Percentiles rank a stretch among this genome's conserved stretches.
phyloP scores from a whole-genome alignment of 2,113 vertebrate genomes.

The Rhinopomastus cyanomelas region DNA sequence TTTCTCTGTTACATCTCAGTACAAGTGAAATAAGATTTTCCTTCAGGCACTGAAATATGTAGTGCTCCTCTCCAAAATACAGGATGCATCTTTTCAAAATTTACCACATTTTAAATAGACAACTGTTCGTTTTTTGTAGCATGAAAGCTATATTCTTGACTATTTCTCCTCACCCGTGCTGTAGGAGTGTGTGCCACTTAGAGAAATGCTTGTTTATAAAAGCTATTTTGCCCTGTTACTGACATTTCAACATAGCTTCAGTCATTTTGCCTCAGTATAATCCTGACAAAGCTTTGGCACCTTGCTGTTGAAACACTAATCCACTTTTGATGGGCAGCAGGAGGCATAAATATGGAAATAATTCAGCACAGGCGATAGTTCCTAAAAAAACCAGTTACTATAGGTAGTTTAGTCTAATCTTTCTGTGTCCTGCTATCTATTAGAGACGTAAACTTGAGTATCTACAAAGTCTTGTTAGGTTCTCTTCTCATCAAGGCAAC shows the following conservation, averaged over 20 bases:
- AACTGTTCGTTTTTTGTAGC: neutral
- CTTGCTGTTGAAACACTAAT: slow-evolving; percentile 45
- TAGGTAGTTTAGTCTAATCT: slow-evolving; percentile 29
- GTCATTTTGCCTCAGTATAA: slow-evolving; percentile 30
- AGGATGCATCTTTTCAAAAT: neutral
- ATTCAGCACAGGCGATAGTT: neutral
- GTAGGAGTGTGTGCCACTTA: neutral
- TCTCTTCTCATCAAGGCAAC: slow-evolving; percentile 23
- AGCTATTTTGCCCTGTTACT: neutral
- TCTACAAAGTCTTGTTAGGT: neutral
- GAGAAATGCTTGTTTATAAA: slow-evolving; percentile 11
- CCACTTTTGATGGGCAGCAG: slow-evolving; percentile 21
- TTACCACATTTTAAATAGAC: neutral
- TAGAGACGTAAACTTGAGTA: neutral
- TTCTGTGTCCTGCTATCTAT: slow-evolving; percentile 19
- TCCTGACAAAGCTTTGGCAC: slow-evolving; percentile 42
- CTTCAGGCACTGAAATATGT: neutral
- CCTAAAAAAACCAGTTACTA: neutral
- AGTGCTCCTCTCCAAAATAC: neutral
- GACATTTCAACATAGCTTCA: slow-evolving; percentile 5
- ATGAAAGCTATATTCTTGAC: neutral
- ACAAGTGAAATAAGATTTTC: neutral
- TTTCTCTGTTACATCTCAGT: neutral
- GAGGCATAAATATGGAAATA: slow-evolving; percentile 37
- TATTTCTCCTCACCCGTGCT: neutral